Evolutionary conservation across 2,113 vertebrate species (phyloP).

Genomic region (Zapus hudsonius): DNA sequence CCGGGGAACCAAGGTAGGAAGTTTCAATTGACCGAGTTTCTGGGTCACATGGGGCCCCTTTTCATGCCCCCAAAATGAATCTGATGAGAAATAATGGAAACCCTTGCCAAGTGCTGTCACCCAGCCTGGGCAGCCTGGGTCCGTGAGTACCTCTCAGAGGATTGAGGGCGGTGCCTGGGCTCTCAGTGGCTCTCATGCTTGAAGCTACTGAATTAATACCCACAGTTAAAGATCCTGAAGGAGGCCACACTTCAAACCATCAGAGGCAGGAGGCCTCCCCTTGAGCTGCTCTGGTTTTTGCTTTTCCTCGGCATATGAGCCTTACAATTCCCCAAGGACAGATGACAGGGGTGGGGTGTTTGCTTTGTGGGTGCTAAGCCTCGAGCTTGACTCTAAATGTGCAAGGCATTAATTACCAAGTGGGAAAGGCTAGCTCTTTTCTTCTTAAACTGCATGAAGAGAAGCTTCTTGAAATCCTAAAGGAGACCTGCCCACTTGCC

Average conservation of each 20-base stretch:
- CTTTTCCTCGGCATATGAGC: neutral
- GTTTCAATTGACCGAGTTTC: neutral
- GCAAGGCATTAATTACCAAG: neutral
- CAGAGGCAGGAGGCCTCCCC: neutral
- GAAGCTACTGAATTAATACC: conserved; percentile 21
- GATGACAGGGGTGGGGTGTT: neutral
- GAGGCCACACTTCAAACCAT: neutral
- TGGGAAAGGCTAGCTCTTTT: neutral
- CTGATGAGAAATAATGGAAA: neutral
- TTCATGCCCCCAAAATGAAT: neutral
- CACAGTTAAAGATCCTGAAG: neutral
- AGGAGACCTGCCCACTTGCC: too few species aligned
- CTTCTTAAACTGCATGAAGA: neutral
- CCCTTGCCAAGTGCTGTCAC: rapidly evolving
- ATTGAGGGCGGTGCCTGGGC: neutral
- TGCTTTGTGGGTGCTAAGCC: conserved; percentile 15
- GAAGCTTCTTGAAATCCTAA: neutral
- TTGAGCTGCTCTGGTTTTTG: neutral
- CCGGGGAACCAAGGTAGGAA: neutral
- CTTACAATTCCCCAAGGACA: conserved; percentile 28
- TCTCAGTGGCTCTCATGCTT: neutral
- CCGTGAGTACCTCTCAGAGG: neutral
- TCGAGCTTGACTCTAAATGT: neutral
- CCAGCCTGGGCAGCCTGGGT: too few species aligned
- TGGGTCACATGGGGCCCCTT: neutral